A percentile compares a stretch with the other conserved stretches of the same genome.
phyloP scores from a whole-genome alignment of 2,113 vertebrate species.

The Rhinogobius similis region DNA sequence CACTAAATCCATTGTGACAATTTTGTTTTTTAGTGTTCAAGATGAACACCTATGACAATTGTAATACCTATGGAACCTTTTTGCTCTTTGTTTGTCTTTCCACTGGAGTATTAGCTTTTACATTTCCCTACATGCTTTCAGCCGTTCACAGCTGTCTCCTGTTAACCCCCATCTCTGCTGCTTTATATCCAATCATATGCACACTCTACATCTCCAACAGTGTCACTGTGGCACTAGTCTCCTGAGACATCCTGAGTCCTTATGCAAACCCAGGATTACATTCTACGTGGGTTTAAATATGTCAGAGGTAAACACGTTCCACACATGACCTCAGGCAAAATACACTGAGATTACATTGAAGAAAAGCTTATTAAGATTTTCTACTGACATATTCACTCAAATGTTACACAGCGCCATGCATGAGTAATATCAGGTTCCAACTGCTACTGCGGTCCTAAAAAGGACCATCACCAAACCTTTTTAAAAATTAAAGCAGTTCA shows the following conservation, averaged over 20 bases:
- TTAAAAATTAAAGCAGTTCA: too few relatives aligned
- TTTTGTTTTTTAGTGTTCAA: background rate
- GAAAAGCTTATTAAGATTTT: background rate
- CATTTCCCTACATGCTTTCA: background rate
- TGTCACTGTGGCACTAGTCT: conserved; percentile 10
- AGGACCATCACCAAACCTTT: too few relatives aligned
- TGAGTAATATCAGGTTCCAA: background rate
- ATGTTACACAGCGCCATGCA: background rate
- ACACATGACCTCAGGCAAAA: conserved; percentile 37
- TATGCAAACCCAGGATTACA: background rate
- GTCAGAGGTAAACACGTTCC: conserved; percentile 29
- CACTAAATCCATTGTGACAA: background rate
- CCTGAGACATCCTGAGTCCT: conserved; percentile 21
- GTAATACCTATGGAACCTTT: background rate
- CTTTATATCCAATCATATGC: conserved; percentile 1
- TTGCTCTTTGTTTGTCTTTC: background rate
- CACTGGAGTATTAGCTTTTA: background rate
- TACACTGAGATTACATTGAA: conserved; percentile 23
- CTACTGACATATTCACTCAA: background rate
- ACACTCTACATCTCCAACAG: background rate
- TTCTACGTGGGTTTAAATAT: conserved; percentile 1
- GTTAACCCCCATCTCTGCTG: background rate
- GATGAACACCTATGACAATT: background rate
- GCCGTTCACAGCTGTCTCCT: background rate
- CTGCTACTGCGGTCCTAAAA: too few relatives aligned